A percentile compares a stretch with the other conserved stretches of the same genome.
These are phyloP conservation scores for Tachina fera DNA, from an alignment of 2,888 invertebrate genomes.

Conservation along the genomic window DNA sequence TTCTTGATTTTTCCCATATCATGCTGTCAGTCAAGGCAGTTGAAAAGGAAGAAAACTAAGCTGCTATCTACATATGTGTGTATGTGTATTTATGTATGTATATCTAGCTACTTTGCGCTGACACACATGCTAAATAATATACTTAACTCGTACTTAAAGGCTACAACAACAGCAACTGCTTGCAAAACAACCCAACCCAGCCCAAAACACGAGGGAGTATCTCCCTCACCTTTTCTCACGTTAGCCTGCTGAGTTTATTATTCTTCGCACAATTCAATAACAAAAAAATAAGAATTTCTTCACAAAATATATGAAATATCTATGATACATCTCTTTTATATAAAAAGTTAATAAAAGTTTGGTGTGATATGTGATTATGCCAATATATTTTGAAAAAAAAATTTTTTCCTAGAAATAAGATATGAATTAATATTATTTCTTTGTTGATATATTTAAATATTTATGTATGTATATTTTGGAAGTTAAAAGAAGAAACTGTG, in stretches of 20 bases:
- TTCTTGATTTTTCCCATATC: not conserved
- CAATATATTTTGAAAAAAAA: no score
- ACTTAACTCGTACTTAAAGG: constrained; percentile 25
- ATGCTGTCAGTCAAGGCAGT: not conserved
- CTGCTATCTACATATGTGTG: not conserved
- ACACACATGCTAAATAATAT: constrained; percentile 43
- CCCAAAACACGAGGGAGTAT: no score
- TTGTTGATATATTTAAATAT: no score
- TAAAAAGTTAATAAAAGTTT: not conserved
- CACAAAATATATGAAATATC: not conserved
- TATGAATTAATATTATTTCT: no score
- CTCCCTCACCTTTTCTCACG: not conserved
- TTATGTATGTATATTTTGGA: no score
- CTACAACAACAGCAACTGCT: not conserved
- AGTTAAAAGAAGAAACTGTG: no score
- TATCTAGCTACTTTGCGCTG: constrained; percentile 9
- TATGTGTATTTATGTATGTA: not conserved
- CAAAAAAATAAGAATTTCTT: not conserved
- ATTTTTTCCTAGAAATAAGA: no score
- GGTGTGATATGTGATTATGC: not conserved
- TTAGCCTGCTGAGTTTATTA: constrained; percentile 16
- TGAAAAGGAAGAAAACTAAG: not conserved
- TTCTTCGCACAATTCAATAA: constrained; percentile 31
- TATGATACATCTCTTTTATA: no score
- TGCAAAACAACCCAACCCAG: not conserved